These are phyloP conservation scores for Silurus glanis DNA, from an alignment of 2,113 vertebrate genomes.

Conservation along the genomic window DNA sequence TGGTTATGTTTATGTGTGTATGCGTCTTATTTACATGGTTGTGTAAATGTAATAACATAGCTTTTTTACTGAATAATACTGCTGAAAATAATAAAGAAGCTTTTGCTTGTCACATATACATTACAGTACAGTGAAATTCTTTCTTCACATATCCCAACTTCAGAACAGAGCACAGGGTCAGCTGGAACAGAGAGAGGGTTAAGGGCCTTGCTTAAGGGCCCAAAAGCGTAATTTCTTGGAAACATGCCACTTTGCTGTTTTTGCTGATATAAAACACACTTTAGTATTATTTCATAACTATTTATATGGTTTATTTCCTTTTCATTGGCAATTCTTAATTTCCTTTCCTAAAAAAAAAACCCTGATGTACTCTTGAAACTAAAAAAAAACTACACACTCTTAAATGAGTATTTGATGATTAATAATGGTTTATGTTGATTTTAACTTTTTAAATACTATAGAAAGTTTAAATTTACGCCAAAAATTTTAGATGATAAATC, in stretches of 20 bases:
- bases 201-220: too few species aligned
- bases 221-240: too few species aligned
- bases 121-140: too few species aligned
- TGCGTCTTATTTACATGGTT: not conserved
- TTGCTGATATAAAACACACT: not conserved
- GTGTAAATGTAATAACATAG: not conserved
- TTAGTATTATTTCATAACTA: not conserved
- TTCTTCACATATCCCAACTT: too few species aligned
- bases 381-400: not conserved
- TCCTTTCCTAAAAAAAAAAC: too few species aligned
- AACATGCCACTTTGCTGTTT: not conserved
- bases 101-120: too few species aligned
- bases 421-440: not conserved
- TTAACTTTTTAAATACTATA: not conserved
- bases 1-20: not conserved
- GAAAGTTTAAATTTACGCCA: not conserved
- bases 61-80: too few species aligned
- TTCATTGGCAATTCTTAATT: too few species aligned
- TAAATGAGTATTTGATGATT: not conserved
- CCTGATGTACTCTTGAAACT: too few species aligned
- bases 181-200: too few species aligned
- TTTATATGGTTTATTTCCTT: not conserved
- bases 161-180: too few species aligned
- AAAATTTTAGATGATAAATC: not conserved
- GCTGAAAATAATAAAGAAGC: too few species aligned